These are phyloP conservation scores for Haplotaxodon microlepis DNA, from an alignment of 2,113 vertebrate genomes.

Conservation along the genomic window DNA sequence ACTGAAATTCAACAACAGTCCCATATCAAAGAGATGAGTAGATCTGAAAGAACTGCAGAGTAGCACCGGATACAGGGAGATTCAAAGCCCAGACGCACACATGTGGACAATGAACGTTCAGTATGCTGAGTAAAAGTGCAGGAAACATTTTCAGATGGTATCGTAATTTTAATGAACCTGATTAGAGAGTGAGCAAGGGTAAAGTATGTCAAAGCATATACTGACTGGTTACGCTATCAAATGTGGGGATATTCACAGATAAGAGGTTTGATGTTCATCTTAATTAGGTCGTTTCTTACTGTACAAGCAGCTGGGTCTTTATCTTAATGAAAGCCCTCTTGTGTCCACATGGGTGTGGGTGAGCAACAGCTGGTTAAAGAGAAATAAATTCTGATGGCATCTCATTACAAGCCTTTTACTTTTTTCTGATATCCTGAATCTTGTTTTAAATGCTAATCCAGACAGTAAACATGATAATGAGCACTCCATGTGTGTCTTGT, in stretches of 20 bases:
- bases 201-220: neutral
- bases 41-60: neutral
- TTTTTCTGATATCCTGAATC: neutral
- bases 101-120: neutral
- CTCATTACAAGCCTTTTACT: neutral
- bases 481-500: neutral
- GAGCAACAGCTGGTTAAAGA: neutral
- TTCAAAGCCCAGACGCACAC: neutral
- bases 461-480: neutral
- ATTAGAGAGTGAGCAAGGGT: neutral
- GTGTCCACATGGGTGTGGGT: neutral
- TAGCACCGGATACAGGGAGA: neutral
- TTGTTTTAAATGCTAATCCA: neutral
- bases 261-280: neutral
- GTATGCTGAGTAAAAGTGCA: neutral
- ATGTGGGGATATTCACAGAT: neutral
- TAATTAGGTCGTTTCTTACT: neutral
- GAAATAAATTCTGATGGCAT: neutral
- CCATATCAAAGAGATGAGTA: neutral
- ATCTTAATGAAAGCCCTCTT: neutral
- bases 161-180: neutral
- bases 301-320: neutral
- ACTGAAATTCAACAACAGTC: neutral
- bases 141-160: neutral
- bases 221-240: neutral